Percentiles rank a stretch among this genome's conserved stretches.
These are phyloP conservation scores for Dicentrarchus labrax DNA, from an alignment of 2,113 vertebrate species.

Conservation along the genomic window DNA sequence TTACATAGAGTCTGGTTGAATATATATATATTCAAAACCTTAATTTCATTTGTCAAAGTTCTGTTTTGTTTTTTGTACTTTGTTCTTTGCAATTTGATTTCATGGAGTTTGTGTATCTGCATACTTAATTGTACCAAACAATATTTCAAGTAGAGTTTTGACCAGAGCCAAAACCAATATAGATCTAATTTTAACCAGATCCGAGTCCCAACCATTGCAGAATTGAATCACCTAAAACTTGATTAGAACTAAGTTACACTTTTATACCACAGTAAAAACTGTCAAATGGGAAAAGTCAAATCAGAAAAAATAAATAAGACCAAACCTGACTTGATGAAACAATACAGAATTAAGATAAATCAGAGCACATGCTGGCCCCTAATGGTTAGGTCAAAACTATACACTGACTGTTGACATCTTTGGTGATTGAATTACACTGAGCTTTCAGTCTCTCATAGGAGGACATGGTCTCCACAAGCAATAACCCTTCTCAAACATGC, in stretches of 20 bases:
- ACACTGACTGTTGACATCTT: not conserved
- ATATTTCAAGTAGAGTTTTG: not conserved
- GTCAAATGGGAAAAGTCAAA: not conserved
- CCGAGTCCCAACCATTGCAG: not conserved
- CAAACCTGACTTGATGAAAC: not conserved
- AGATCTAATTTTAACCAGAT: not conserved
- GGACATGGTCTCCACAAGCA: not conserved
- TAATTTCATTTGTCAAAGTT: not conserved
- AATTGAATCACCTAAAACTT: not conserved
- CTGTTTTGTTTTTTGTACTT: not conserved
- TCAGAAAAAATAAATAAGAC: not conserved
- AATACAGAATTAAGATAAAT: not conserved
- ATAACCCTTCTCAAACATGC: constrained; percentile 24
- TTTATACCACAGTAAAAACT: not conserved
- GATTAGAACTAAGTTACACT: not conserved
- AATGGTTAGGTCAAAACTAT: not conserved
- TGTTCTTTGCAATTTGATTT: not conserved
- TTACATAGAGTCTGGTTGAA: not conserved
- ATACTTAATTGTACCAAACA: not conserved
- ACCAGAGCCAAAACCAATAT: not conserved
- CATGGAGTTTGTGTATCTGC: not conserved
- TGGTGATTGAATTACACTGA: not conserved
- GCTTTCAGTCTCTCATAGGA: not conserved
- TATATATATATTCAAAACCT: not conserved
- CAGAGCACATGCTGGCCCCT: not conserved